Evolutionary conservation across 2,797 vertebrate genomes (phyloP), one percentile per base, ranked within the genome.

Genomic region (Varecia variegata): DNA sequence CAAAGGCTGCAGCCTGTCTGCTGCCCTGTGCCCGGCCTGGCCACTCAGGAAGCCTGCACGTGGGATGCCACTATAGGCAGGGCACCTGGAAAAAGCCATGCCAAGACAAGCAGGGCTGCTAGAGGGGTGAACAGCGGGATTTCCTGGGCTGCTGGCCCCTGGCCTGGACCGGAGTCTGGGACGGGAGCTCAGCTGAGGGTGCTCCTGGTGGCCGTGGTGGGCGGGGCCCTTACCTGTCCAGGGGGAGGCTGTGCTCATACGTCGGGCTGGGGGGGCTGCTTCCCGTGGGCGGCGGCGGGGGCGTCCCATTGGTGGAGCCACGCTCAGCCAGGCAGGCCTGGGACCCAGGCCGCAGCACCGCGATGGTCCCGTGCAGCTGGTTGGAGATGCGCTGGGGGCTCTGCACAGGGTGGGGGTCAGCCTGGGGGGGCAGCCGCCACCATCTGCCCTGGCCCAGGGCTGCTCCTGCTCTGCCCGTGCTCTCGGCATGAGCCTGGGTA

Each of bases 341-440:
- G 65, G 97, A 94, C n/a, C 98, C 97, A 0, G 98, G 98, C 74
- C 98, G 98, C 77, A 99, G 86, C 92, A 99, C 90, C 0, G 99
- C 99, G 0, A 99, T 98, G 23, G 99, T 99, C 43, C 98, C 98
- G 0, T 99, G 99, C 62, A 99, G 96, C 94, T 98, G 98, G 97
- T 99, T 99, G 90, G 99, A 96, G 56, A 99, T 99, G 91, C 93
- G 97, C 97, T 99, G 99, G 21, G 98, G 98, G 1, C 97, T 98
- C 98, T 99, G 94, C 0, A 54, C 3, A 23, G 17, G 60, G 60
- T 14, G 38, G 6, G 0, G 50, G 47, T 68, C 40, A 95, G 88
- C 43, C 18, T 13, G 20, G 80, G 62, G 32, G 62, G 32, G 30
- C 15, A n/a, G 62, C 62, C 0, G n/a, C 14, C 30, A 7, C 8